Conservation (phyloP, 2,113 vertebrate species). For the Cyphomyrus plagiostoma region DNA sequence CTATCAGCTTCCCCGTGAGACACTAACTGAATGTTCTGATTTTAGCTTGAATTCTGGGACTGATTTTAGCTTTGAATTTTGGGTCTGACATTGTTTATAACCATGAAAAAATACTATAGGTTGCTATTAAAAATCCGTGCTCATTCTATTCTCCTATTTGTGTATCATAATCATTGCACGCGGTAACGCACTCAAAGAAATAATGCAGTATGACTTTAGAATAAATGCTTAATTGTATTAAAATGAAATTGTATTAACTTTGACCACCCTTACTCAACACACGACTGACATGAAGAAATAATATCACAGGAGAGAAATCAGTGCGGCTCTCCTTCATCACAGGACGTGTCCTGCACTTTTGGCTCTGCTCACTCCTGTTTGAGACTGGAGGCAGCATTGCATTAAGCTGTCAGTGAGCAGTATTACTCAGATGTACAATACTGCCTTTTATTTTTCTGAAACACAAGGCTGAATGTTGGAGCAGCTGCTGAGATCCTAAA, state of each 20-base stretch:
- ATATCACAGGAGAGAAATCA: not conserved
- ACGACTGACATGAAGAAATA: not conserved
- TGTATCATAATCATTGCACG: not conserved
- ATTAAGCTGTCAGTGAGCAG: not conserved
- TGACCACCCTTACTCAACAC: not conserved
- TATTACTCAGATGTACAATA: not conserved
- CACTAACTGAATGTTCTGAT: not conserved
- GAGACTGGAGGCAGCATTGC: not conserved
- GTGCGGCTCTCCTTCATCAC: not conserved
- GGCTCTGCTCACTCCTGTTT: not conserved
- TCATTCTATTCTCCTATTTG: not conserved
- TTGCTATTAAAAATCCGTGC: not conserved
- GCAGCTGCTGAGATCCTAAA: not conserved
- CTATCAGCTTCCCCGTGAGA: not conserved
- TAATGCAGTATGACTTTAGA: not conserved
- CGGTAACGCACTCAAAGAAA: not conserved
- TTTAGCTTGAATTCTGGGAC: not conserved
- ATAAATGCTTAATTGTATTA: not conserved
- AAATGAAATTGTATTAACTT: not conserved
- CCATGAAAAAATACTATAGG: not conserved
- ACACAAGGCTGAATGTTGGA: not conserved
- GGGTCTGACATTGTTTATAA: not conserved
- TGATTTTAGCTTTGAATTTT: not conserved
- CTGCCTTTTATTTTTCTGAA: not conserved
- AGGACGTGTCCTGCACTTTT: not conserved